Evolutionary conservation across 2,113 vertebrate species (phyloP).

Genomic region (Anoplopoma fimbria): DNA sequence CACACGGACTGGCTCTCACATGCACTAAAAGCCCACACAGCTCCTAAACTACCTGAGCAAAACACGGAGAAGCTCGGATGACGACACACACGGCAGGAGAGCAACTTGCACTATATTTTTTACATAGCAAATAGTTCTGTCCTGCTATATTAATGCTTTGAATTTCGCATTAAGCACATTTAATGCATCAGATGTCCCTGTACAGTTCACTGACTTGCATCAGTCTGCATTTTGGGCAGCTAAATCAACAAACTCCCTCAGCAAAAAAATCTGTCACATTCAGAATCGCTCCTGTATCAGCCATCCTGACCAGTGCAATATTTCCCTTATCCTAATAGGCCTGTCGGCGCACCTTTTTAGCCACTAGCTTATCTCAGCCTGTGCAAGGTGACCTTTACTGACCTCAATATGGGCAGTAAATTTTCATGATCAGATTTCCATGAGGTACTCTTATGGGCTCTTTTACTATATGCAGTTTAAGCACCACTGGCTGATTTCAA

Average conservation of each 20-base stretch:
- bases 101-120: neutral
- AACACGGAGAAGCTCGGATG: neutral
- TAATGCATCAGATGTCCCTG: neutral
- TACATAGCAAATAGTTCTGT: neutral
- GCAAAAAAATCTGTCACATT: slow-evolving; percentile 10
- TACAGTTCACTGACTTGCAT: neutral
- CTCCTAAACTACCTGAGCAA: neutral
- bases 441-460: slow-evolving; percentile 15
- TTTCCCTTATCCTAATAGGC: slow-evolving; percentile 49
- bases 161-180: neutral
- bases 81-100: neutral
- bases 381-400: slow-evolving; percentile 41
- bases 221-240: neutral
- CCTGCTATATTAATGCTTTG: neutral
- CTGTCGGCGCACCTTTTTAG: slow-evolving; percentile 48
- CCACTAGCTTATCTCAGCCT: slow-evolving; percentile 50
- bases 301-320: slow-evolving; percentile 24
- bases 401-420: slow-evolving; percentile 55
- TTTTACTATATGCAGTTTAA: slow-evolving; percentile 4
- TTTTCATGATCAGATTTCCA: slow-evolving; percentile 51
- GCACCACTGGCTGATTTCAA: slow-evolving; percentile 29
- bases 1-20: neutral
- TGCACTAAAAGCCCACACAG: neutral
- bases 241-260: slow-evolving; percentile 11
- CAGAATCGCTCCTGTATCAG: slow-evolving; percentile 13